Percentiles rank a stretch among this genome's conserved stretches.
These are phyloP conservation scores for Aptenodytes forsteri DNA, from an alignment of 2,113 vertebrate genomes.

Conservation along the genomic window DNA sequence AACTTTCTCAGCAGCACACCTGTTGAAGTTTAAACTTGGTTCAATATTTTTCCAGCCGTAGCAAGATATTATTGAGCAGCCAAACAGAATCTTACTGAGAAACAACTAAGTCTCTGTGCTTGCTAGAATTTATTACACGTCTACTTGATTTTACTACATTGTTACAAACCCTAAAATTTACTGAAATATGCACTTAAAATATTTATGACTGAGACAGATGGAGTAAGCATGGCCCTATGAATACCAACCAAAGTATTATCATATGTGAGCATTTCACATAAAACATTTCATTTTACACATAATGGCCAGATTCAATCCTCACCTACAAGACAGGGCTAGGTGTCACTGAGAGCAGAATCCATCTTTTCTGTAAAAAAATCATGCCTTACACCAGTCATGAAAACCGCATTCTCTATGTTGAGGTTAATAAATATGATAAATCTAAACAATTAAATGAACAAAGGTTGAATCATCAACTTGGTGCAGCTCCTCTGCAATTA, in stretches of 20 bases:
- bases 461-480: background rate
- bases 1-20: background rate
- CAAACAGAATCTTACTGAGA: background rate
- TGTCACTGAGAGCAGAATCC: background rate
- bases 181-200: background rate
- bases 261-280: background rate
- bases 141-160: slow-evolving; percentile 1
- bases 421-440: background rate
- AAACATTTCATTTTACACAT: background rate
- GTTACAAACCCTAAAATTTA: slow-evolving; percentile 2
- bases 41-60: background rate
- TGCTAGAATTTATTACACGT: background rate
- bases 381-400: background rate
- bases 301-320: background rate
- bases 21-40: background rate
- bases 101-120: background rate
- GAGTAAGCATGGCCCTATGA: background rate
- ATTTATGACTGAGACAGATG: slow-evolving; percentile 39
- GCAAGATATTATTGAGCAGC: background rate
- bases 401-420: background rate
- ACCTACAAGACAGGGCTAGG: background rate
- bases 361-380: background rate
- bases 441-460: background rate
- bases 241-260: slow-evolving; percentile 3
- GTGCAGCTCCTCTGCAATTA: background rate